These are phyloP conservation scores for Autographa pulchrina DNA, from an alignment of 2,888 invertebrate genomes.

Conservation along the genomic window DNA sequence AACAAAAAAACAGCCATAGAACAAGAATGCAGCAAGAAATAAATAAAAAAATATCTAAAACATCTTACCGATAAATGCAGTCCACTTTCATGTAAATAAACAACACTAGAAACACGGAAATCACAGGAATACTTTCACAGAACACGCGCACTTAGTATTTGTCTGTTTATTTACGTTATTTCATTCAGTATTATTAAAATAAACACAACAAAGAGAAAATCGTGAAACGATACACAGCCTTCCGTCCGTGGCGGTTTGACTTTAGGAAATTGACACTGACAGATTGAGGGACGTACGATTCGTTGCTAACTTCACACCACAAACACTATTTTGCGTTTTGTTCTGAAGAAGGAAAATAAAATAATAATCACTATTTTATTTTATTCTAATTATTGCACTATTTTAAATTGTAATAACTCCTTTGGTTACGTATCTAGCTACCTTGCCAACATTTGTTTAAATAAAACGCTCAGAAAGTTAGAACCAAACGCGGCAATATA, in stretches of 20 bases:
- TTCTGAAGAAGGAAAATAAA: not conserved
- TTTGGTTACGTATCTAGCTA: not conserved
- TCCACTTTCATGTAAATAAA: constrained; percentile 12
- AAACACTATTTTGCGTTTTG: constrained; percentile 14
- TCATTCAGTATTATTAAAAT: constrained; percentile 49
- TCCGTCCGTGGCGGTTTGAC: constrained; percentile 48
- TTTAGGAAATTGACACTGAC: constrained; percentile 43
- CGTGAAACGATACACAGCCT: constrained; percentile 5
- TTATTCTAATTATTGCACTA: too few relatives aligned
- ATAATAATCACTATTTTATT: not conserved
- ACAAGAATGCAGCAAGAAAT: constrained; percentile 23
- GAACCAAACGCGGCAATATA: not conserved
- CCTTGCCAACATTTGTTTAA: not conserved
- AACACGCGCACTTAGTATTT: constrained; percentile 31
- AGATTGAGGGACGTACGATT: not conserved
- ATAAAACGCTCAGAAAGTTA: not conserved
- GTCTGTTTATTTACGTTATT: constrained; percentile 25
- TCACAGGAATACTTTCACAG: constrained; percentile 23
- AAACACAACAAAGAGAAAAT: constrained; percentile 33
- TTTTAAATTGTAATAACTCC: too few relatives aligned
- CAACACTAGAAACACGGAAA: constrained; percentile 17
- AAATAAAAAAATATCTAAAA: constrained; percentile 55
- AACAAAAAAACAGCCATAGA: constrained; percentile 12
- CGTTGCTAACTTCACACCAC: constrained; percentile 23
- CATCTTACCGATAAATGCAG: constrained; percentile 41